phyloP scores from a whole-genome alignment of 2,113 vertebrate genomes.

The Gallinago undulata region DNA sequence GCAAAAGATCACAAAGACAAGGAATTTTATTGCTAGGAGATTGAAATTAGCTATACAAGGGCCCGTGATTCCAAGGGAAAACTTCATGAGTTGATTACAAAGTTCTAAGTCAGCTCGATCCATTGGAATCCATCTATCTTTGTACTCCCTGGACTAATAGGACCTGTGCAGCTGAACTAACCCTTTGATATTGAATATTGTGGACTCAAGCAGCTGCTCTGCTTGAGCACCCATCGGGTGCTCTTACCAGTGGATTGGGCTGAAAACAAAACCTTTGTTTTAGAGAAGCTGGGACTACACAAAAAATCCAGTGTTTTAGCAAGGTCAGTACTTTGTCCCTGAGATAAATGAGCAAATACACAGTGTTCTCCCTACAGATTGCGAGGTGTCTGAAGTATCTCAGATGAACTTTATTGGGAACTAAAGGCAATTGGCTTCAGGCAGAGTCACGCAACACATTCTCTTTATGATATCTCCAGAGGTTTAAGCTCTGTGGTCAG shows the following conservation, averaged over 20 bases:
- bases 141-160: neutral
- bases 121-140: neutral
- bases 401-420: neutral
- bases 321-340: neutral
- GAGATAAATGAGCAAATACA: neutral
- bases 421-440: neutral
- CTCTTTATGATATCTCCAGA: neutral
- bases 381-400: neutral
- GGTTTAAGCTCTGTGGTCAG: neutral
- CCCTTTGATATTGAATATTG: neutral
- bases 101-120: neutral
- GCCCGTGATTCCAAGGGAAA: neutral
- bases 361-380: neutral
- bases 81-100: neutral
- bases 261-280: neutral
- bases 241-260: neutral
- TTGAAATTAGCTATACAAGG: neutral
- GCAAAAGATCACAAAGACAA: neutral
- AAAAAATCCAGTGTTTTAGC: neutral
- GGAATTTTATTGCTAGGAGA: neutral
- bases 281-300: neutral
- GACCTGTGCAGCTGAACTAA: neutral
- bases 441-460: neutral
- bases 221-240: neutral
- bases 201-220: neutral